Base-by-base conservation (phyloP, 2,113 vertebrate species). In the Paracanthobrama guichenoti region DNA sequence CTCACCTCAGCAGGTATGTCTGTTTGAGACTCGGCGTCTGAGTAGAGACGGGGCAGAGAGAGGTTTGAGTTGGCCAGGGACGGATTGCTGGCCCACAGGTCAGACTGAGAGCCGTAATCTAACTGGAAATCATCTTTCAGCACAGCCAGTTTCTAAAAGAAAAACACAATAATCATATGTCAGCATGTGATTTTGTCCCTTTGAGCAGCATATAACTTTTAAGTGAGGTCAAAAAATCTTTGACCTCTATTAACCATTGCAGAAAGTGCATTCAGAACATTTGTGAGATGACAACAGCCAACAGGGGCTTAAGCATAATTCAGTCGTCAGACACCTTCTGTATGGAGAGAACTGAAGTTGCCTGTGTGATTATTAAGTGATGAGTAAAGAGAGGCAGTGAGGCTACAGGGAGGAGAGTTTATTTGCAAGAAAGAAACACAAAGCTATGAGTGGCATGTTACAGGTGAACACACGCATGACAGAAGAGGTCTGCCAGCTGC, bases 1-100 rank as follows among this genome's bases (percentile, higher is more conserved):
- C 96, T 96, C 91, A 98, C 98, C 72, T 96, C 96, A n/a, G 94
- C 94, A 0, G 97, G 96, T 86, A 98, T 91, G 85, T 99, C 97
- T 0, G 97, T 99, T 93, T 99, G 98, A 22, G 98, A 98, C 90
- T 96, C 96, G 82, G 96, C 94, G 3, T 99, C 97, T 8, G 96
- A 94, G 91, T 95, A 99, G 82, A 96, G 94, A 13, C 93, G 94
- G 0, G 96, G 94, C 5, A 96, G 88, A 1, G 93, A 94, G 74
- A 95, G 90, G 78, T 94, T 92, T 0, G 96, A 96, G 91, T 92
- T 94, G 39, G 95, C 94, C 85, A 97, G 89, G 0, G 96, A 98
- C 22, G 94, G 42, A 16, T 88, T 95, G 90, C 96, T 99, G 90
- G 94, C 93, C 96, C 97, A 98, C 80, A 97, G 93, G 83, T 99